Evolutionary conservation across 1,140 invertebrate species (phyloP), one percentile per base, ranked within the genome.

Genomic region (Lepidostoma basale): DNA sequence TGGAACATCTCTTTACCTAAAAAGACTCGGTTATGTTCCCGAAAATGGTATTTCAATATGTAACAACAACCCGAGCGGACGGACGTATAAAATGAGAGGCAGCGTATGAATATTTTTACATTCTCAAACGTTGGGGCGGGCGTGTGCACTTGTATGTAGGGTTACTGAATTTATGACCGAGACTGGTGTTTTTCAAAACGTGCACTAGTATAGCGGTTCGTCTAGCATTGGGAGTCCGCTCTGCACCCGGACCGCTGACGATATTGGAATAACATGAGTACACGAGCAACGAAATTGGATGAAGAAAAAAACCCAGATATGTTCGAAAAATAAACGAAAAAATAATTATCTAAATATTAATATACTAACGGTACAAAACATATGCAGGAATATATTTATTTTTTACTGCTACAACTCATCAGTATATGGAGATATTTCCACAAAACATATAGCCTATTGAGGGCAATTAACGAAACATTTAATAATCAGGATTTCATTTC

Each of bases 231-330:
- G 20, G 33, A 33, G 16, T 16, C 20, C 56, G 6, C 52, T 18
- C 6, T 56, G 33, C 52, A 40, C 33, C n/a, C 28, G 56, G 30
- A 36, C 54, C 39, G 5, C 44, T 62, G 49, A 52, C 22, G 67
- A 66, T 62, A 62, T 70, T 66, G 62, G 36, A 62, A 52, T 60
- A 56, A 58, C 49, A 62, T 23, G 62, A 30, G 59, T 30, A 44
- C 33, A 16, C 60, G 20, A 30, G 36, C 39, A 26, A 47, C 23
- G 26, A 58, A 70, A 70, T 70, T 66, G 62, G 47, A 70, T 60
- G 66, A 39, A 70, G 62, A 70, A 66, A 62, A 36, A 39, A n/a
- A n/a, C n/a, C n/a, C n/a, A n/a, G n/a, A n/a, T n/a, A n/a, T n/a
- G n/a, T n/a, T n/a, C n/a, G n/a, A n/a, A n/a, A n/a, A n/a, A n/a